Evolutionary conservation across 2,797 vertebrate species (phyloP), one percentile per base, ranked within the genome.

Genomic region (Triplophysa yarkandensis): DNA sequence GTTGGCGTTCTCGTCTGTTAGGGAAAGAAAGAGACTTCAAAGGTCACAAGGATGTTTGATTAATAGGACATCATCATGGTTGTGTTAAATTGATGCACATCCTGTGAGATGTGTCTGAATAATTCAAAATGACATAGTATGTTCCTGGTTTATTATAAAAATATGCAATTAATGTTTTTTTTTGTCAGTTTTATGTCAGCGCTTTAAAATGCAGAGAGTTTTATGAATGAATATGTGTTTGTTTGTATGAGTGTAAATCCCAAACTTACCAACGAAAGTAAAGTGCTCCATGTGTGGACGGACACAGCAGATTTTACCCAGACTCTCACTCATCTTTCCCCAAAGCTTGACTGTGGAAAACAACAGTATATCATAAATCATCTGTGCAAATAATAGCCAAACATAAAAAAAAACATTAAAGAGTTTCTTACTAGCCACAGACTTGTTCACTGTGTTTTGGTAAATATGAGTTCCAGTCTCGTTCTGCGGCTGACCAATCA

Each of bases 1-100:
- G 83, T 99, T 99, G 43, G 97, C 97, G 0, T 99, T 99, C 84
- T 99, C 97, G 89, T 98, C 97, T 99, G 85, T 73, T 43, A 25
- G 19, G 61, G 57, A 0, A 16, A 79, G 83, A 34, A 77, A 69
- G 54, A 65, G 50, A 28, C 16, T 25, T 66, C 36, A 4, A 25
- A 44, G 62, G 27, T 48, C 11, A 68, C 21, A 6, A 41, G 36
- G 34, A 78, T 57, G 28, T 55, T 7, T 44, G 71, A 66, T 70
- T 66, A 1, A 44, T 13, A 21, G 48, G 36, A 67, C 76, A 36
- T 57, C 62, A 48, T 2, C 6, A 13, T 11, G 46, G 43, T 77
- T 57, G 52, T 76, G 13, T 73, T 23, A 73, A 67, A 72, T 58
- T 39, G 27, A 75, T 48, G 27, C 52, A 39, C 4, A 28, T 52